Evolutionary conservation across 2,113 vertebrate species (phyloP), one percentile per base, ranked within the genome.

Genomic region (Callionymus lyra): DNA sequence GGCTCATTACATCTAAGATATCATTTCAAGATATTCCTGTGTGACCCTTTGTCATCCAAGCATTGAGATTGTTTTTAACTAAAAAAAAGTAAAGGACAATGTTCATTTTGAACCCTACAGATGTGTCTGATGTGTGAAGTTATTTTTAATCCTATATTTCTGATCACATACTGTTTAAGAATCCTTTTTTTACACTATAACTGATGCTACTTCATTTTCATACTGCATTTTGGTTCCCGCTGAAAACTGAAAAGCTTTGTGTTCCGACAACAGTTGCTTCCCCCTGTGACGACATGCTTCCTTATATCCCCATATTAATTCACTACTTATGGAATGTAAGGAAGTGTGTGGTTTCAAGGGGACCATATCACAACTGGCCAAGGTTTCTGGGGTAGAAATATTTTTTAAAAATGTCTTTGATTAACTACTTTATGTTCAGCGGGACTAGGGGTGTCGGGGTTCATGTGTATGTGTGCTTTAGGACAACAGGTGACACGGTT

Each of bases 281-380:
- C 73, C 57, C 61, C 72, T 79, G 81, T 82, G 89, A 89, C 63
- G 63, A 95, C 91, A 97, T 93, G 88, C 93, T 97, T 97, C 93
- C 94, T 96, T 97, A 95, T 96, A 96, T 95, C 82, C 87, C 88
- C 92, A 97, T 97, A 97, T 84, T 88, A 86, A 89, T 89, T 83
- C 88, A 70, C 67, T 77, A 80, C 79, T 87, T 97, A 96, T 97
- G 92, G 92, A 96, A 96, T 97, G 93, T 97, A 96, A 97, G 92
- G 93, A 97, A 97, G 93, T 97, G 93, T 97, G 93, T 97, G 92
- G 92, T 90, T 90, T 88, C 84, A 84, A 66, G 73, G 72, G 77
- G 82, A 68, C 52, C 21, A 43, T 38, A 51, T 8, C 41, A 31
- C 38, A 39, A 39, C 15, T 39, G 38, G 38, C 2, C 38, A 17